Evolutionary conservation across 2,888 invertebrate species (phyloP).

Genomic region (Tiliacea aurago): DNA sequence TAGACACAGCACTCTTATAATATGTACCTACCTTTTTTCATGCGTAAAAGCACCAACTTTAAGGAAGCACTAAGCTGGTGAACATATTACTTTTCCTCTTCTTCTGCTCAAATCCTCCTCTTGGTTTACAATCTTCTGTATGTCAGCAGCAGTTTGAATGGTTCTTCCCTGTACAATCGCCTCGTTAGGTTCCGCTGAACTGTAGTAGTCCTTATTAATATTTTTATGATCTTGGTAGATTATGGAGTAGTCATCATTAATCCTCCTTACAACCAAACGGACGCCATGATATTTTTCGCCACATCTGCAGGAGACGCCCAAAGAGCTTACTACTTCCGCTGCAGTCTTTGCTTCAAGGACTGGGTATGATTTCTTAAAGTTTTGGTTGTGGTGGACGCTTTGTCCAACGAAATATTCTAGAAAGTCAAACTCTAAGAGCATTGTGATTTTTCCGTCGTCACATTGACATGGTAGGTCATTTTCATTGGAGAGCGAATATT

Average conservation of each 20-base stretch:
- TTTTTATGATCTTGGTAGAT: not conserved
- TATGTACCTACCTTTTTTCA: not conserved
- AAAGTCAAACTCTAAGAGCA: slow-evolving; percentile 2
- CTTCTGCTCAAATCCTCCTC: not conserved
- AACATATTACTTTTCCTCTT: slow-evolving; percentile 2
- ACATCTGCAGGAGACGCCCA: slow-evolving; percentile 1
- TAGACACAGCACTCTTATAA: not conserved
- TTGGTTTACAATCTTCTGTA: slow-evolving; percentile 6
- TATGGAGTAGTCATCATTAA: slow-evolving; percentile 19
- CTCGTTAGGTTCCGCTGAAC: not conserved
- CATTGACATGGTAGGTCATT: slow-evolving; percentile 5
- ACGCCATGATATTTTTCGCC: accelerated
- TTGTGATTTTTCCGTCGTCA: slow-evolving; percentile 3
- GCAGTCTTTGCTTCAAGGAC: not conserved
- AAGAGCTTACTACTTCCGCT: not conserved
- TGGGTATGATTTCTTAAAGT: slow-evolving; percentile 1
- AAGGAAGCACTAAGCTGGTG: not conserved
- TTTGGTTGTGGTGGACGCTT: accelerated
- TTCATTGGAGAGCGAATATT: not conserved
- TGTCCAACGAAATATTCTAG: not conserved
- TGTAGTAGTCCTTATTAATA: too few species aligned
- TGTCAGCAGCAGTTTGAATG: slow-evolving; percentile 16
- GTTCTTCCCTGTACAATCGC: slow-evolving; percentile 15
- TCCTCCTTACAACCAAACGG: not conserved
- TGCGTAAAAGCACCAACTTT: not conserved